These are phyloP conservation scores for Agraylea sexmaculata DNA, from an alignment of 1,140 invertebrate genomes.

Conservation along the genomic window DNA sequence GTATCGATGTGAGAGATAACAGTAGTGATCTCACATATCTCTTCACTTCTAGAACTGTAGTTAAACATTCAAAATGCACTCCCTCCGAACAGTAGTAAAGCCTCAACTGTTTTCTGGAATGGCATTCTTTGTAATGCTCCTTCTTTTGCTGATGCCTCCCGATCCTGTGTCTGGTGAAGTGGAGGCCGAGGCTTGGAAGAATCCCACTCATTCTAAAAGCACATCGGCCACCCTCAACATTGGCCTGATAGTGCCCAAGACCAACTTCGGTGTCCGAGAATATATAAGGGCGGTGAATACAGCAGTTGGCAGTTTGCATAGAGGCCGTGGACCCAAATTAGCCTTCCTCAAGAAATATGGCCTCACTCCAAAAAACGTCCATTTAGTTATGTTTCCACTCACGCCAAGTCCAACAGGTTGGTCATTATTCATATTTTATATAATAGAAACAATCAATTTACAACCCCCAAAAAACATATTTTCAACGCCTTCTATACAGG, in stretches of 20 bases:
- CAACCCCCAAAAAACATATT: too few species aligned
- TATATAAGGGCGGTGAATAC: conserved; percentile 55
- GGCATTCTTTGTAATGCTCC: too few species aligned
- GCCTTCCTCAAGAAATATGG: conserved; percentile 51
- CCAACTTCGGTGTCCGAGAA: conserved; percentile 51
- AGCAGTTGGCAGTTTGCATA: conserved; percentile 47
- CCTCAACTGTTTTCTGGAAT: conserved; percentile 1
- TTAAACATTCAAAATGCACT: too few species aligned
- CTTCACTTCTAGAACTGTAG: too few species aligned
- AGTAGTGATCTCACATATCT: too few species aligned
- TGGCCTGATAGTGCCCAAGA: conserved; percentile 53
- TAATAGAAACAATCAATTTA: too few species aligned
- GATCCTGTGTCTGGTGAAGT: conserved; percentile 5
- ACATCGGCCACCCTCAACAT: conserved; percentile 32
- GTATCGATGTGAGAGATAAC: too few species aligned
- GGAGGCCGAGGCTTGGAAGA: conserved; percentile 17
- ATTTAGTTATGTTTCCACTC: conserved; percentile 53
- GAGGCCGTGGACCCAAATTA: conserved; percentile 42
- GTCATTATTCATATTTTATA: too few species aligned
- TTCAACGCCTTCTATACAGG: too few species aligned
- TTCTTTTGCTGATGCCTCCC: background rate
- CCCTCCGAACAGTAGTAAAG: too few species aligned
- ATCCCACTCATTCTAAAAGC: background rate
- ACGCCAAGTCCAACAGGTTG: conserved; percentile 70
- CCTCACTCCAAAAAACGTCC: conserved; percentile 49